These are phyloP conservation scores for Caenorhabditis sulstoni DNA, from an alignment of 2,888 invertebrate species.

Conservation along the genomic window DNA sequence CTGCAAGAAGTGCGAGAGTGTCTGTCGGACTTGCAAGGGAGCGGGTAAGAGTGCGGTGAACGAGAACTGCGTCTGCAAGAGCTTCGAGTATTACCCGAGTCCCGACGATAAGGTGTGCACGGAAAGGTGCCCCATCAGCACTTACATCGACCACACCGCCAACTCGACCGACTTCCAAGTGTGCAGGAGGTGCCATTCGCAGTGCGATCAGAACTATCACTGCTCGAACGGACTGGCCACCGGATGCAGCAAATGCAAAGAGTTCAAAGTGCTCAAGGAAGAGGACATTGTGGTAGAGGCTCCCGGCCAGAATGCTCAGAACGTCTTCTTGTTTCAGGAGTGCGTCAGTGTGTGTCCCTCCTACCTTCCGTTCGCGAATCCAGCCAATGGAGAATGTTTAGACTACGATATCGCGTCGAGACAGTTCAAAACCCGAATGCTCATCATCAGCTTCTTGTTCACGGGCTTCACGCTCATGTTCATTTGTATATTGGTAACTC, in stretches of 20 bases:
- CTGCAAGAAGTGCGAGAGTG: slow-evolving; percentile 66
- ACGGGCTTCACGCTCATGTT: slow-evolving; percentile 57
- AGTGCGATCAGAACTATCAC: slow-evolving; percentile 70
- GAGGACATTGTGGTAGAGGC: slow-evolving; percentile 26
- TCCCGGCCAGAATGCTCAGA: not conserved
- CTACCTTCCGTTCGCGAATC: slow-evolving; percentile 57
- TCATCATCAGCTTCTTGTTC: slow-evolving; percentile 44
- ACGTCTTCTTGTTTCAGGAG: slow-evolving; percentile 32
- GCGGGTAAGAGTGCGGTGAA: slow-evolving; percentile 39
- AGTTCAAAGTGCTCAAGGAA: not conserved
- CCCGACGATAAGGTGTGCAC: slow-evolving; percentile 26
- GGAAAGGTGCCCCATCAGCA: slow-evolving; percentile 34
- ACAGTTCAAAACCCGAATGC: slow-evolving; percentile 30
- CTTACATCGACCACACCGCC: not conserved
- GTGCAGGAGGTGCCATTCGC: slow-evolving; percentile 48
- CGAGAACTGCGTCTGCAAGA: slow-evolving; percentile 52
- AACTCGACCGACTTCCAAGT: slow-evolving; percentile 15
- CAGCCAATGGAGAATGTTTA: slow-evolving; percentile 52
- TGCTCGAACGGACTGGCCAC: slow-evolving; percentile 53
- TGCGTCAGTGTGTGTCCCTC: slow-evolving; percentile 68
- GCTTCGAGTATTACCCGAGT: slow-evolving; percentile 24
- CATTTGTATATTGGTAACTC: slow-evolving; percentile 48
- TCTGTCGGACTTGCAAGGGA: slow-evolving; percentile 62
- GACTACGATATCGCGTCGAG: slow-evolving; percentile 62
- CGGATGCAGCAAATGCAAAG: slow-evolving; percentile 47